phyloP scores from a whole-genome alignment of 1,140 invertebrate species.

The Lordiphosa mommai region DNA sequence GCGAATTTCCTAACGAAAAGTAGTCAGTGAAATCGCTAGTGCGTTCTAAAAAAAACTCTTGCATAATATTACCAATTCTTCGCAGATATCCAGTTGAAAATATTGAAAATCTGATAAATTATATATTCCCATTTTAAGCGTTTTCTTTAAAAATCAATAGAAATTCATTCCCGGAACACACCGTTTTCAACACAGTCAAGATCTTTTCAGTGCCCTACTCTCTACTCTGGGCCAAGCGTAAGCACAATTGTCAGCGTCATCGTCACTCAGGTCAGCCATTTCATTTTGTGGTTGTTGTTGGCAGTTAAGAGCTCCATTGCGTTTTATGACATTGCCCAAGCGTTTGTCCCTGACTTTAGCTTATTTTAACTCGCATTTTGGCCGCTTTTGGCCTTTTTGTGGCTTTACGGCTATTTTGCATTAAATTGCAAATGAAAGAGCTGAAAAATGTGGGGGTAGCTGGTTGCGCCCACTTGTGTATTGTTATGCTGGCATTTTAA shows the following conservation, averaged over 20 bases:
- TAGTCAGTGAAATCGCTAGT: too few species aligned
- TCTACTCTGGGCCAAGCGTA: conserved; percentile 7
- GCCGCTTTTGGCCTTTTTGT: conserved; percentile 41
- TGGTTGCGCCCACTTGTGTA: conserved; percentile 27
- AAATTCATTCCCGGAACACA: too few species aligned
- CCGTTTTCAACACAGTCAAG: too few species aligned
- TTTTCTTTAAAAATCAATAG: too few species aligned
- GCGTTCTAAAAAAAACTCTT: too few species aligned
- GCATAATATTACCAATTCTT: too few species aligned
- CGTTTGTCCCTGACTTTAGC: conserved; percentile 14
- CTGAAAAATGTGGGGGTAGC: background rate
- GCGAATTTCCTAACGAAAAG: too few species aligned
- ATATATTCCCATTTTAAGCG: too few species aligned
- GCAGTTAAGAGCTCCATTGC: conserved; percentile 55
- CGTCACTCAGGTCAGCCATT: conserved; percentile 41
- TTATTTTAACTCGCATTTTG: conserved; percentile 18
- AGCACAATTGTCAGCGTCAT: conserved; percentile 45
- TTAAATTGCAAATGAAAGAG: conserved; percentile 55
- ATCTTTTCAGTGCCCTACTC: background rate
- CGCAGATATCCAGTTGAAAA: too few species aligned
- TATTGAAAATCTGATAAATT: too few species aligned
- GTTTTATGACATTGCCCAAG: conserved; percentile 50
- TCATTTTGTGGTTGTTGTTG: conserved; percentile 17
- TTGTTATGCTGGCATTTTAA: conserved; percentile 57
- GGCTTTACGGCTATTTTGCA: conserved; percentile 56